Evolutionary conservation across 1,140 invertebrate species (phyloP).

Genomic region (Lasioglossum baleicum): DNA sequence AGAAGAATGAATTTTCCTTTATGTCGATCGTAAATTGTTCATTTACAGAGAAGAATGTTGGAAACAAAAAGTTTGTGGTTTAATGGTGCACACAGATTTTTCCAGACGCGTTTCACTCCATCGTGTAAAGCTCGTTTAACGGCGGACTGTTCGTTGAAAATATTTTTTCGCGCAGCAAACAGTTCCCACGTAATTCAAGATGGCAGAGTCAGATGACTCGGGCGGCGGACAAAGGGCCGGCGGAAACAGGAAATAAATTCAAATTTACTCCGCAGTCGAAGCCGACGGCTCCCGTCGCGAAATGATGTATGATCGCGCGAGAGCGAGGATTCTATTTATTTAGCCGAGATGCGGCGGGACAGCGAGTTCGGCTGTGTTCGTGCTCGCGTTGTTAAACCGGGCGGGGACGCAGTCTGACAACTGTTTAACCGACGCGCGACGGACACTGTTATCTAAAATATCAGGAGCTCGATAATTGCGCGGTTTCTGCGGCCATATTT

Average conservation of each 20-base stretch:
- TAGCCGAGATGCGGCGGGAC: not conserved
- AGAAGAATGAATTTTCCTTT: too few species aligned
- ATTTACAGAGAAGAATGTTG: too few species aligned
- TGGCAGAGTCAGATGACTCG: too few species aligned
- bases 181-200: too few species aligned
- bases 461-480: not conserved
- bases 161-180: too few species aligned
- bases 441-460: not conserved
- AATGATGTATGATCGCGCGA: conserved; percentile 27
- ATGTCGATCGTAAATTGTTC: too few species aligned
- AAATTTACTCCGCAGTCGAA: not conserved
- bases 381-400: not conserved
- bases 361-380: not conserved
- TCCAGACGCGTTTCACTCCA: too few species aligned
- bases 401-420: conserved; percentile 6
- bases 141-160: too few species aligned
- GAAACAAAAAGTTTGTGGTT: too few species aligned
- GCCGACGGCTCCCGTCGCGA: conserved; percentile 9
- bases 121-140: too few species aligned
- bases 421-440: not conserved
- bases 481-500: conserved; percentile 8
- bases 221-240: not conserved
- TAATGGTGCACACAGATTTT: too few species aligned
- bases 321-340: conserved; percentile 11
- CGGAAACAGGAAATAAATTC: conserved; percentile 15